Evolutionary conservation across 2,797 vertebrate genomes (phyloP), one percentile per base, ranked within the genome.

Genomic region (Chloroceryle amazona): DNA sequence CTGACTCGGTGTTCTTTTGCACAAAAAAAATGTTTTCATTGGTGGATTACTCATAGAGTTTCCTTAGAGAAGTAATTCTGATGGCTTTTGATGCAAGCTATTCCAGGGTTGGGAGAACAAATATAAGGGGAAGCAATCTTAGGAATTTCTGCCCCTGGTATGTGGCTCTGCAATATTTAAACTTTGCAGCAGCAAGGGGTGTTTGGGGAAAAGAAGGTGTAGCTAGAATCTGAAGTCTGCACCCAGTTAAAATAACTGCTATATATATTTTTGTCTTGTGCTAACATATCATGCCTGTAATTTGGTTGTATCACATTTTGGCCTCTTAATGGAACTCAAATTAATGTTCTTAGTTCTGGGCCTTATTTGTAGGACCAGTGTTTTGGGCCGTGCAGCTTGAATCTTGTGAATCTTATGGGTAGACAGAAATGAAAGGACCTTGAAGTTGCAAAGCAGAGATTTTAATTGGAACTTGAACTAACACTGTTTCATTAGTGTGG

Each of bases 221-320:
- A 55, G 52, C 9, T 88, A 83, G 51, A 76, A 81, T 94, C 68
- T 62, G 54, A 94, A 79, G 70, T 84, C 73, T 90, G 88, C 63
- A 90, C 35, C n/a, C 8, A 70, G 13, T 61, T 79, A 37, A 83
- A 85, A 51, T 37, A 58, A 18, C n/a, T 13, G 13, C 13, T 47
- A 2, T 8, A 2, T 67, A 0, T 55, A 4, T 33, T 29, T 86
- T 60, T 72, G 37, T 71, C 54, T 62, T 81, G 16, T 61, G 29
- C 23, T 78, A 75, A 41, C 14, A 60, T 3, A 31, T 49, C 1
- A 2, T 67, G 31, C 25, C 28, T 73, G 15, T 91, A 83, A 62
- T 60, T 90, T 70, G 47, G 44, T 76, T 86, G 4, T 25, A 58
- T 88, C 16, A 23, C 2, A 0, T 21, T 81, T 17, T 72, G 41